Conservation (phyloP, 1,140 invertebrate species). For the Lerema accius region DNA sequence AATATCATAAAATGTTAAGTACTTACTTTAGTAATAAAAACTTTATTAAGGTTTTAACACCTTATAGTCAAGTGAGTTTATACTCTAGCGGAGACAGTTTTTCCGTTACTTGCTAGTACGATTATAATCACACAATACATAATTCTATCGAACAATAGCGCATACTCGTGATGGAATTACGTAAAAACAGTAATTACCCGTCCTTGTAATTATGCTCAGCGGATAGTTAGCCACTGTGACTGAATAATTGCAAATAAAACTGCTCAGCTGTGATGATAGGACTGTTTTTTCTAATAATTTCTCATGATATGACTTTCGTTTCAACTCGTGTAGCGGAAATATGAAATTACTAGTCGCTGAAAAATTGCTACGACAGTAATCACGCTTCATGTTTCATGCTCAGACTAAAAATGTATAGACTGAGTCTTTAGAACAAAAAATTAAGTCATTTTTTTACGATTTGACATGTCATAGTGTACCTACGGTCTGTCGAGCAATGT, state of each 20-base stretch:
- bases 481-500: too few species aligned
- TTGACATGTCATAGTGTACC: too few species aligned
- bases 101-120: neutral
- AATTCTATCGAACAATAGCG: conserved; percentile 9
- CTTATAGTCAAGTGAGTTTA: too few species aligned
- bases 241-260: neutral
- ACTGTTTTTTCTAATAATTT: conserved; percentile 15
- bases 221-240: neutral
- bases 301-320: neutral
- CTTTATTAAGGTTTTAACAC: too few species aligned
- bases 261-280: conserved; percentile 4
- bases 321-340: neutral
- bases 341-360: neutral
- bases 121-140: conserved; percentile 3
- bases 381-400: too few species aligned
- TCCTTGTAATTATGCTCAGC: conserved; percentile 18
- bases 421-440: too few species aligned
- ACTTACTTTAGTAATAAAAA: too few species aligned
- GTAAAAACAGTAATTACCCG: conserved; percentile 13
- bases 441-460: too few species aligned
- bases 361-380: too few species aligned
- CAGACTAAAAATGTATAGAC: too few species aligned
- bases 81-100: neutral
- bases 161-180: neutral
- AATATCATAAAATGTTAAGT: too few species aligned